Conservation (phyloP, 2,797 vertebrate species). For the Acrossocheilus fasciatus region DNA sequence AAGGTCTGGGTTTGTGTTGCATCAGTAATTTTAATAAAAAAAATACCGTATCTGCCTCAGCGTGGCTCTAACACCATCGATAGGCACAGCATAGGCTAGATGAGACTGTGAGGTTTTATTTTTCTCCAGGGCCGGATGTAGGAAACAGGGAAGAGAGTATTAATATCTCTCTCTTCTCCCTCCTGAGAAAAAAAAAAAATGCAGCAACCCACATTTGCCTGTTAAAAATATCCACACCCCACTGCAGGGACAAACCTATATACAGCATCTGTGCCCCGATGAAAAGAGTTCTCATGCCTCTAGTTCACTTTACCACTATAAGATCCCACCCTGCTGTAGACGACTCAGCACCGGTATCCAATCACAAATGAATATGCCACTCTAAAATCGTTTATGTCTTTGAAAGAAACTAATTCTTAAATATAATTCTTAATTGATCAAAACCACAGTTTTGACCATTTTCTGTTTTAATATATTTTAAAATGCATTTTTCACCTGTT, state of each 20-base stretch:
- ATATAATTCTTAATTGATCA: neutral
- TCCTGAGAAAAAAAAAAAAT: constrained; percentile 32
- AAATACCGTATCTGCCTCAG: constrained; percentile 14
- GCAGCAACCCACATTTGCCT: constrained; percentile 63
- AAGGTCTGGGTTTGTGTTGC: constrained; percentile 20
- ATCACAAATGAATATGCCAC: constrained; percentile 36
- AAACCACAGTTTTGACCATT: neutral
- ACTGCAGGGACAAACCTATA: constrained; percentile 62
- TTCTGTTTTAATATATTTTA: neutral
- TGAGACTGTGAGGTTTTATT: constrained; percentile 32
- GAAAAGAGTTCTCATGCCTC: constrained; percentile 37
- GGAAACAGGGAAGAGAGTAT: constrained; percentile 56
- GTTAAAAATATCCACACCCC: constrained; percentile 64
- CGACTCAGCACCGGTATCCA: constrained; percentile 42
- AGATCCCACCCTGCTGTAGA: constrained; percentile 41
- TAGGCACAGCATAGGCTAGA: constrained; percentile 15
- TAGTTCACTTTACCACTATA: constrained; percentile 24
- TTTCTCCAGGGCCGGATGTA: constrained; percentile 43
- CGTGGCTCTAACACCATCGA: constrained; percentile 9
- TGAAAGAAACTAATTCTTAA: neutral
- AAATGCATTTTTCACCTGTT: neutral
- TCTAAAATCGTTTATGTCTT: neutral
- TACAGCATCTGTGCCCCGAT: constrained; percentile 53
- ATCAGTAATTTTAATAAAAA: constrained; percentile 42
- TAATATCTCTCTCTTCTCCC: constrained; percentile 50